A percentile compares a stretch with the other conserved stretches of the same genome.
Conservation (phyloP, 2,888 invertebrate species). For the Willowsia nigromaculata region DNA sequence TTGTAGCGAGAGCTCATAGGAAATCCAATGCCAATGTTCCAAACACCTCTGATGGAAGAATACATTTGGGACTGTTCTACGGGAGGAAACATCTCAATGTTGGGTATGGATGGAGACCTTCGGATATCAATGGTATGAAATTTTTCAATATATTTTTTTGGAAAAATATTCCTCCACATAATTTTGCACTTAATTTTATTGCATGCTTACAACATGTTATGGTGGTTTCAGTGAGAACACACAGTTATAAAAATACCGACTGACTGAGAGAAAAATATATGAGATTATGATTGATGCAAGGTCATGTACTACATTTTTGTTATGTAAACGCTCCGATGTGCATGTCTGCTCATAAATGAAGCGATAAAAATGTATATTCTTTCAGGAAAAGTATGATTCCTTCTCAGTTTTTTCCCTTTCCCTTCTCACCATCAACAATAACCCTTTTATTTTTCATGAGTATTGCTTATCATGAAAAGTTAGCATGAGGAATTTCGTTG, state of each 20-base stretch:
- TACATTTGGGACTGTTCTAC: constrained; percentile 92
- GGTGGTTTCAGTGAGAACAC: too few relatives aligned
- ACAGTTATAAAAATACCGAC: too few relatives aligned
- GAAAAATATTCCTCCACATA: too few relatives aligned
- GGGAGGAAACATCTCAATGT: constrained; percentile 91
- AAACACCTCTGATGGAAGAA: constrained; percentile 86
- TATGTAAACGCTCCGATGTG: too few relatives aligned
- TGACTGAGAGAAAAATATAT: too few relatives aligned
- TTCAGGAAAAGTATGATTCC: constrained; percentile 23
- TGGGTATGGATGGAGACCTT: constrained; percentile 89
- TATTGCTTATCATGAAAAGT: too few relatives aligned
- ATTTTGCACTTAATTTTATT: too few relatives aligned
- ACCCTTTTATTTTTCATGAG: background rate
- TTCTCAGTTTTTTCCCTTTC: background rate
- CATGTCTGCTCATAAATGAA: too few relatives aligned
- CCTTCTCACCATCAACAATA: background rate
- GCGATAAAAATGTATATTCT: background rate
- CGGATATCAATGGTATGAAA: constrained; percentile 86
- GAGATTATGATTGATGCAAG: background rate
- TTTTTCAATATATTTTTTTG: too few relatives aligned
- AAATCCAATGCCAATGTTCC: constrained; percentile 83
- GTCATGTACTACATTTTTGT: constrained; percentile 1
- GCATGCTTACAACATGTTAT: too few relatives aligned
- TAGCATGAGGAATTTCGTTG: too few relatives aligned
- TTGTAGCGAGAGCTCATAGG: constrained; percentile 87